Evolutionary conservation across 1,140 invertebrate genomes (phyloP).

Genomic region (Aphelenchoides fujianensis): DNA sequence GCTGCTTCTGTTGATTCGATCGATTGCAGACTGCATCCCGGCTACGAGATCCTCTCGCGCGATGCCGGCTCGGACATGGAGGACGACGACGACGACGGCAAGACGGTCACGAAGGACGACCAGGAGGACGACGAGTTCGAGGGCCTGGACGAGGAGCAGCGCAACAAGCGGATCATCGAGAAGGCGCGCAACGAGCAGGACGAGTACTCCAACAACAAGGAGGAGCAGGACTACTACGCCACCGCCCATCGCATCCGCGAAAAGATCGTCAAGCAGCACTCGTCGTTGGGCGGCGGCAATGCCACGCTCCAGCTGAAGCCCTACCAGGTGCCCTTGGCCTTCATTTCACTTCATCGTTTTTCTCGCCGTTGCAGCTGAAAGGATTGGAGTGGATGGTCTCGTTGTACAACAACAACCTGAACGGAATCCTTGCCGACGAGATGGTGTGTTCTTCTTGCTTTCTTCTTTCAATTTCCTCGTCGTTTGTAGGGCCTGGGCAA

Average conservation of each 20-base stretch:
- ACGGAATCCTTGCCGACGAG: conserved; percentile 89
- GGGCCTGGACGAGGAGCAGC: conserved; percentile 60
- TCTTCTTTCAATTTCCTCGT: too few species aligned
- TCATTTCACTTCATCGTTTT: too few species aligned
- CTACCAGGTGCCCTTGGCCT: too few species aligned
- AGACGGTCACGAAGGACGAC: conserved; percentile 65
- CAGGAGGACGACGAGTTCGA: conserved; percentile 65
- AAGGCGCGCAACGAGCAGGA: conserved; percentile 65
- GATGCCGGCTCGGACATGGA: conserved; percentile 62
- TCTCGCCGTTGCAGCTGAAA: too few species aligned
- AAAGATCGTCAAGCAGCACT: conserved; percentile 65
- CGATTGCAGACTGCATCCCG: conserved; percentile 66
- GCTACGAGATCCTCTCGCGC: conserved; percentile 75
- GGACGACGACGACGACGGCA: conserved; percentile 69
- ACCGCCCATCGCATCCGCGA: conserved; percentile 66
- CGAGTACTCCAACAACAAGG: conserved; percentile 66
- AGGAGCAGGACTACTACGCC: conserved; percentile 64
- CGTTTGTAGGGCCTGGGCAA: conserved; percentile 97
- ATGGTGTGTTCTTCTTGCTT: too few species aligned
- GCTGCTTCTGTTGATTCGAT: too few species aligned
- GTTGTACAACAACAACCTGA: conserved; percentile 95
- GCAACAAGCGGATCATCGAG: conserved; percentile 56
- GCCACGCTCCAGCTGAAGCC: conserved; percentile 63
- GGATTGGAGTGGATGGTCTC: conserved; percentile 98
- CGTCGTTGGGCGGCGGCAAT: conserved; percentile 64